Evolutionary conservation across 1,140 invertebrate species (phyloP), one percentile per base, ranked within the genome.

Genomic region (Camponotus pennsylvanicus): DNA sequence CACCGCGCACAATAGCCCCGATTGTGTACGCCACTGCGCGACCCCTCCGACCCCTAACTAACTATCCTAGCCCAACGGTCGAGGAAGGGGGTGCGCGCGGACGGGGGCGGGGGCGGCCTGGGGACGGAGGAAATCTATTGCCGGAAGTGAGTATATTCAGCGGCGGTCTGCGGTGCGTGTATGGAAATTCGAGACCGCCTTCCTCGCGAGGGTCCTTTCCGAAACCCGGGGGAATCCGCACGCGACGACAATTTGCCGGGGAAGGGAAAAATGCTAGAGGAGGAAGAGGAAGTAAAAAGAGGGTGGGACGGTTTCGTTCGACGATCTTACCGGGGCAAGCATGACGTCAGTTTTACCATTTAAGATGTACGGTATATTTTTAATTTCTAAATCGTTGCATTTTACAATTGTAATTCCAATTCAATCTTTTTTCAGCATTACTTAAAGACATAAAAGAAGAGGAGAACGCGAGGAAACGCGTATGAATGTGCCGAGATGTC

Each of bases 141-240:
- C 94, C 94, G 94, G 94, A 95, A 95, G 94, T 94, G 92, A 93
- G 92, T 94, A 94, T 93, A 94, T 94, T 92, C 93, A 91, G 79
- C 90, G 88, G 89, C 85, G 89, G 92, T 92, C 77, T 89, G 88
- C 86, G 90, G 87, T 92, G 89, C 87, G 88, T 92, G 90, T 92
- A 94, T 94, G 93, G 93, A 95, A 94, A 94, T 95, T 94, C 91
- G 88, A 92, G 90, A 91, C 92, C 89, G 91, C 88, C 92, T 91
- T 87, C 85, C 84, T 73, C 84, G 87, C 79, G 85, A 90, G 89
- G 87, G 89, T 86, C 89, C 89, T 90, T 90, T 61, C 89, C 66
- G 75, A 90, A 90, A 86, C 83, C 86, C 66, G 63, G 85, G 89
- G 86, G 89, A 88, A 90, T 79, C 89, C 89, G 89, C 89, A 90